These are phyloP conservation scores for Danio jaintianensis DNA, from an alignment of 2,797 vertebrate genomes.

Conservation along the genomic window DNA sequence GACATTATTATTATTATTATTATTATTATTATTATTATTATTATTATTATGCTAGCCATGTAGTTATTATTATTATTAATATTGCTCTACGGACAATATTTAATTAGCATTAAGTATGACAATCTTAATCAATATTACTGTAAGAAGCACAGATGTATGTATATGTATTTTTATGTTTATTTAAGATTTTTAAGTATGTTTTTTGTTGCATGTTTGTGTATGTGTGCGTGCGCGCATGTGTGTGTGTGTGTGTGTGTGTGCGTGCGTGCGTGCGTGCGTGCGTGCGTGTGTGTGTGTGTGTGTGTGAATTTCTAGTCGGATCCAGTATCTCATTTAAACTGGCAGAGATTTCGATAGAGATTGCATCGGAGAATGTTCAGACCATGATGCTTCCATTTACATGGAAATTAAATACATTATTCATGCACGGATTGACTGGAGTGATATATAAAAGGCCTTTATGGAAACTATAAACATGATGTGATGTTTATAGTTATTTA, in stretches of 20 bases:
- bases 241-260: not conserved
- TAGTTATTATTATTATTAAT: too few species aligned
- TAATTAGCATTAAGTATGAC: too few species aligned
- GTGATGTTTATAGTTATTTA: conserved; percentile 27
- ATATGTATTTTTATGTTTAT: too few species aligned
- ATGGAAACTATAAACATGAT: conserved; percentile 5
- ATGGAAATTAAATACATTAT: conserved; percentile 49
- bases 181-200: too few species aligned
- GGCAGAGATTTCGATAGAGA: conserved; percentile 13
- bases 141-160: too few species aligned
- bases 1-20: too few species aligned
- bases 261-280: not conserved
- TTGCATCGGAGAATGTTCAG: conserved; percentile 44
- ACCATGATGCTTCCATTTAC: conserved; percentile 42
- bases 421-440: conserved; percentile 36
- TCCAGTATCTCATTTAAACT: conserved; percentile 8
- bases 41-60: too few species aligned
- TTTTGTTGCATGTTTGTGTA: too few species aligned
- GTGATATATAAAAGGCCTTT: conserved; percentile 10
- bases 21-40: too few species aligned
- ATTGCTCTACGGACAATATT: too few species aligned
- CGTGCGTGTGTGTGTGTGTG: not conserved
- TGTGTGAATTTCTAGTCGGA: not conserved
- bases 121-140: too few species aligned
- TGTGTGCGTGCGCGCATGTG: too few species aligned